Percentiles rank a stretch among this genome's conserved stretches.
Evolutionary conservation across 2,888 invertebrate species (phyloP).

Genomic region (Agrypnus murinus): DNA sequence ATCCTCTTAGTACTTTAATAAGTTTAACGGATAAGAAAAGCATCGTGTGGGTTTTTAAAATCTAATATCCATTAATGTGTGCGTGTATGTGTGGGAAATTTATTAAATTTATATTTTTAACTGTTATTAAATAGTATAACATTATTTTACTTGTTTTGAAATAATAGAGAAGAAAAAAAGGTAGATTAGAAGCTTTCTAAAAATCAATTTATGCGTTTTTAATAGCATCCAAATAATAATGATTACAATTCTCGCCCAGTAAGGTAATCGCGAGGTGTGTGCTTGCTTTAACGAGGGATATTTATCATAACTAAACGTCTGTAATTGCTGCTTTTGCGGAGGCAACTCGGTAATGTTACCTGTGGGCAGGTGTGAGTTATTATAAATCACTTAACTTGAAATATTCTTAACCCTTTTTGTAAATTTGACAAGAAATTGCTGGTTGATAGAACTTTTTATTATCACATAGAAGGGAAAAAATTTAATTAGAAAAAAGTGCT

Average conservation of each 20-base stretch:
- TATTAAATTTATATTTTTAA: background rate
- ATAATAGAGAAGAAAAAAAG: background rate
- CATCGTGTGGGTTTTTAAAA: conserved; percentile 4
- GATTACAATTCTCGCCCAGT: conserved; percentile 29
- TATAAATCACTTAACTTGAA: conserved; percentile 49
- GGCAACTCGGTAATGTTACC: conserved; percentile 42
- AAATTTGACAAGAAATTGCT: conserved; percentile 10
- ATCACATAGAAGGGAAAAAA: background rate
- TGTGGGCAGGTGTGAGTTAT: conserved; percentile 46
- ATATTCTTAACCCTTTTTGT: conserved; percentile 22
- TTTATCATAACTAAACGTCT: conserved; percentile 51
- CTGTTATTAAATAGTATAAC: too few species aligned
- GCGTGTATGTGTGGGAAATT: conserved; percentile 17
- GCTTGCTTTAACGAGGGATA: conserved; percentile 41
- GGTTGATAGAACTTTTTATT: background rate
- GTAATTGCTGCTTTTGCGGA: conserved; percentile 48
- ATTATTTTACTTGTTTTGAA: too few species aligned
- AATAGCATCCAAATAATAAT: conserved; percentile 43
- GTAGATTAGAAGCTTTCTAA: conserved; percentile 16
- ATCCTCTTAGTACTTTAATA: conserved; percentile 8
- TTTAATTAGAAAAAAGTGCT: too few species aligned
- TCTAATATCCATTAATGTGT: background rate
- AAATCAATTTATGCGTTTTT: conserved; percentile 48
- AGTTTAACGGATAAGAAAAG: background rate
- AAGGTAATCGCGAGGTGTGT: conserved; percentile 43